phyloP scores from a whole-genome alignment of 2,797 vertebrate genomes.

The Scolopax rusticola region DNA sequence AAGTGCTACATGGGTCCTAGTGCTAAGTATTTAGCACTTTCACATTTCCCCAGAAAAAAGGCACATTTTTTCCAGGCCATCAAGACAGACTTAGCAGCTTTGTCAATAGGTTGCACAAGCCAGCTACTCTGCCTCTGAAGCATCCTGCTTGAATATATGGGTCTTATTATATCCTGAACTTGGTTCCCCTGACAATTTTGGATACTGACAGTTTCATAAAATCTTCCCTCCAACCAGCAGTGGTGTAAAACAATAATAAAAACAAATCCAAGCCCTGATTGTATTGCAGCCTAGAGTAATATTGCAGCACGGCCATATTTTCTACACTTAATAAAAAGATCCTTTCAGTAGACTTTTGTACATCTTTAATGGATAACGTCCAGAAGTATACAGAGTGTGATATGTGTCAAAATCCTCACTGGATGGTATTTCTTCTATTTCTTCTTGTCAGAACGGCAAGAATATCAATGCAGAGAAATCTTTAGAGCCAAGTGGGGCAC shows the following conservation, averaged over 20 bases:
- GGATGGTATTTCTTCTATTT: constrained; percentile 28
- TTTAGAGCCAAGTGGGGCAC: constrained; percentile 12
- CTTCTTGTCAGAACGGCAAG: constrained; percentile 26
- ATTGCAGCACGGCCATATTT: not conserved
- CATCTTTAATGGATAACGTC: not conserved
- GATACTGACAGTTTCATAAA: constrained; percentile 29
- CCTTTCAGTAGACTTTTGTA: not conserved
- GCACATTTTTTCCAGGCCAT: not conserved
- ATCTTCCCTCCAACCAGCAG: not conserved
- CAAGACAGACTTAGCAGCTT: not conserved
- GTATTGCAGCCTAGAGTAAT: not conserved
- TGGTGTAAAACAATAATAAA: not conserved
- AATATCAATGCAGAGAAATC: not conserved
- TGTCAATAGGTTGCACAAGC: not conserved
- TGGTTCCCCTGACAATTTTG: not conserved
- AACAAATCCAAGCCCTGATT: not conserved
- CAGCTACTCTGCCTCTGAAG: not conserved
- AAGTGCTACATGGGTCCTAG: not conserved
- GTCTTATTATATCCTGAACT: not conserved
- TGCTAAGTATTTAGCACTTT: not conserved
- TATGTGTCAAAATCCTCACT: constrained; percentile 24
- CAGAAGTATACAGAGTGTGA: not conserved
- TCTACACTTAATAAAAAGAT: constrained; percentile 31
- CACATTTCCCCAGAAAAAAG: not conserved
- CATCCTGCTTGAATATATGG: not conserved